Percentiles rank a stretch among this genome's conserved stretches.
Conservation (phyloP, 1,140 invertebrate genomes). For the Drosophila insularis region DNA sequence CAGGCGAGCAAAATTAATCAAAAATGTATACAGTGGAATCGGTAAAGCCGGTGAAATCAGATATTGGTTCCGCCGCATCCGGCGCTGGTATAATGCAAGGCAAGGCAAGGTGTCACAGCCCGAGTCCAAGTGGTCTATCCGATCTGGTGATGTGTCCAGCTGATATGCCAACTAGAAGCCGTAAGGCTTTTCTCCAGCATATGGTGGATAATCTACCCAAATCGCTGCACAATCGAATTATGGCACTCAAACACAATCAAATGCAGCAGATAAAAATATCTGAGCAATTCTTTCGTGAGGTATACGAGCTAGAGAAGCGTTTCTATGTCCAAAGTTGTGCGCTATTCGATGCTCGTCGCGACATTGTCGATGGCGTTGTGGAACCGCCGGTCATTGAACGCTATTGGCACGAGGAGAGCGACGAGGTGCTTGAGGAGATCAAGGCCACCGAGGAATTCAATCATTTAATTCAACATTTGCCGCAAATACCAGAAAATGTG, state of each 20-base stretch:
- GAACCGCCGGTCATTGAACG: slow-evolving; percentile 94
- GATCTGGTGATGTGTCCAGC: slow-evolving; percentile 42
- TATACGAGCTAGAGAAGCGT: slow-evolving; percentile 96
- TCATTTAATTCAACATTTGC: slow-evolving; percentile 39
- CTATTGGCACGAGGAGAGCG: slow-evolving; percentile 89
- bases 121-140: slow-evolving; percentile 4
- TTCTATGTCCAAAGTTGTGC: slow-evolving; percentile 92
- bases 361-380: slow-evolving; percentile 90
- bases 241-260: slow-evolving; percentile 96
- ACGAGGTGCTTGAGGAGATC: slow-evolving; percentile 72
- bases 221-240: slow-evolving; percentile 91
- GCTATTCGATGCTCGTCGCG: slow-evolving; percentile 90
- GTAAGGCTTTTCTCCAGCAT: slow-evolving; percentile 67
- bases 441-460: slow-evolving; percentile 81
- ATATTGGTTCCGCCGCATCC: not conserved
- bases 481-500: slow-evolving; percentile 83
- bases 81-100: not conserved
- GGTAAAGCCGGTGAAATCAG: not conserved
- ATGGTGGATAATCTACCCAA: slow-evolving; percentile 86
- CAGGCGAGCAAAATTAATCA: not conserved
- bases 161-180: slow-evolving; percentile 47
- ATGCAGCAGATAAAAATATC: slow-evolving; percentile 93
- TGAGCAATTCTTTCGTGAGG: slow-evolving; percentile 95
- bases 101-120: slow-evolving; percentile 5
- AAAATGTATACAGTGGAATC: slow-evolving; percentile 1